Conservation (phyloP, 2,888 invertebrate genomes). For the Camptogramma bilineatum region DNA sequence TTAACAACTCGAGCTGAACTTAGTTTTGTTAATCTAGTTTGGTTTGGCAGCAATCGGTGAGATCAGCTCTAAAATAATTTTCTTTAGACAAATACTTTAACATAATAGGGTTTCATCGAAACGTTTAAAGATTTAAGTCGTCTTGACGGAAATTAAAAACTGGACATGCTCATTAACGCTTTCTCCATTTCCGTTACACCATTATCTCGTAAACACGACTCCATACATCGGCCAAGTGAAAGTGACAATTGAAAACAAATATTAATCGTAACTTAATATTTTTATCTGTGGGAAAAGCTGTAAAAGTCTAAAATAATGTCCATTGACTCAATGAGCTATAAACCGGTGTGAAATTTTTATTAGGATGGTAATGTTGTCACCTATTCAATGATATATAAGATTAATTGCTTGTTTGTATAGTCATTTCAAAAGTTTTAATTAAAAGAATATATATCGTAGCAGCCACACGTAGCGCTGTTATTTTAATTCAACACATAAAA, state of each 20-base stretch:
- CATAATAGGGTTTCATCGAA: constrained; percentile 25
- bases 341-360: constrained; percentile 4
- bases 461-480: neutral
- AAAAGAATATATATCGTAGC: neutral
- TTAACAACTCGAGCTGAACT: no score
- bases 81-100: constrained; percentile 1
- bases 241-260: constrained; percentile 57
- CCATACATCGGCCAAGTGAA: constrained; percentile 68
- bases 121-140: constrained; percentile 50
- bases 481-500: neutral
- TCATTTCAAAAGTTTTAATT: neutral
- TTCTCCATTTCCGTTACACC: constrained; percentile 78
- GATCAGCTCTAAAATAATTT: neutral
- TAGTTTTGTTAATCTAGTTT: no score
- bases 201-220: constrained; percentile 68
- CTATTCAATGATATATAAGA: neutral
- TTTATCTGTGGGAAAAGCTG: constrained; percentile 26
- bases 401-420: neutral
- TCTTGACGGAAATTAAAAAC: constrained; percentile 73
- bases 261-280: constrained; percentile 28
- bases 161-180: constrained; percentile 75
- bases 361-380: neutral
- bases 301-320: constrained; percentile 12
- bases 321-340: constrained; percentile 15
- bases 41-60: no score